phyloP scores from a whole-genome alignment of 2,888 invertebrate genomes.

The Drosophila mulleri region DNA sequence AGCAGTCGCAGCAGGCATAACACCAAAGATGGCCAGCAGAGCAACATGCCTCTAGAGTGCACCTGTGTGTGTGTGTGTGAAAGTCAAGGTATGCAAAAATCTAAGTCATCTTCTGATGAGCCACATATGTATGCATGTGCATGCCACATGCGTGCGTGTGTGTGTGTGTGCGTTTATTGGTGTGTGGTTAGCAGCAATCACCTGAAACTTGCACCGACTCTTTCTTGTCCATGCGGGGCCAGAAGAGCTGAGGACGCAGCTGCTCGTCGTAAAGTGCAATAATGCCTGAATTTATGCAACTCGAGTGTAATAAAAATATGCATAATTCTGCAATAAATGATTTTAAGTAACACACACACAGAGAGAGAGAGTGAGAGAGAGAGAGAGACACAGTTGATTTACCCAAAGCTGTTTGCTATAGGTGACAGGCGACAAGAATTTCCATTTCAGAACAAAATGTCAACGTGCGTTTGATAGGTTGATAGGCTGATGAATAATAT shows the following conservation, averaged over 20 bases:
- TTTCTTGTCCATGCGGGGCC: constrained; percentile 37
- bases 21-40: constrained; percentile 42
- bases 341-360: constrained; percentile 70
- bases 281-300: constrained; percentile 80
- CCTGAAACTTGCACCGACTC: constrained; percentile 66
- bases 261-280: constrained; percentile 80
- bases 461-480: neutral
- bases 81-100: constrained; percentile 72
- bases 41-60: constrained; percentile 28
- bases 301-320: constrained; percentile 79
- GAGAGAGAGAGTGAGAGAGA: constrained; percentile 12
- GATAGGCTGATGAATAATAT: neutral
- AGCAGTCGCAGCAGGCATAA: constrained; percentile 6
- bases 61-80: constrained; percentile 22
- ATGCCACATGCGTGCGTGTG: neutral
- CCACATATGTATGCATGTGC: constrained; percentile 38
- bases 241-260: constrained; percentile 54
- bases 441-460: constrained; percentile 9
- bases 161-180: constrained; percentile 3
- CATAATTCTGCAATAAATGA: constrained; percentile 80
- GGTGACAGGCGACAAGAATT: constrained; percentile 66
- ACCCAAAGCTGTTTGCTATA: constrained; percentile 40
- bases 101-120: constrained; percentile 71
- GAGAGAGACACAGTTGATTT: constrained; percentile 32
- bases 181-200: constrained; percentile 63